These are phyloP conservation scores for Spodoptera picta DNA, from an alignment of 2,888 invertebrate species.

Conservation along the genomic window DNA sequence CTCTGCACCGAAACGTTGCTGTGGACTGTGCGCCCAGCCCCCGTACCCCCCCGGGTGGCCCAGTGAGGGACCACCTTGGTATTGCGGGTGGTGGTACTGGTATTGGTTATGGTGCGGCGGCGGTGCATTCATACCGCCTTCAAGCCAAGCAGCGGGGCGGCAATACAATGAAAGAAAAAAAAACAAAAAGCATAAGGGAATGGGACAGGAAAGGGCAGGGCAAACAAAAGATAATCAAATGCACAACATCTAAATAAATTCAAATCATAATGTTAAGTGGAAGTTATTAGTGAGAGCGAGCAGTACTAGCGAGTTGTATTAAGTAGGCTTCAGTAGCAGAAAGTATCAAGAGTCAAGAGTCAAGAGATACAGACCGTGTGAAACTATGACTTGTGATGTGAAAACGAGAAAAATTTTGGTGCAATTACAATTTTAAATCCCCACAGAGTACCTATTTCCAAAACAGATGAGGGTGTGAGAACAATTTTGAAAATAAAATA, in stretches of 20 bases:
- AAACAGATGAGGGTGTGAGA: slow-evolving; percentile 78
- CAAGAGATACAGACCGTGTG: slow-evolving; percentile 60
- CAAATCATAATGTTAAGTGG: slow-evolving; percentile 68
- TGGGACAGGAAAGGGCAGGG: slow-evolving; percentile 75
- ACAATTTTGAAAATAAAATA: slow-evolving; percentile 80
- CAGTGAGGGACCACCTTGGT: slow-evolving; percentile 80
- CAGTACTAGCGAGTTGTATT: slow-evolving; percentile 73
- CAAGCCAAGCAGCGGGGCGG: slow-evolving; percentile 87
- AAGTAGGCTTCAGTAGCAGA: slow-evolving; percentile 77
- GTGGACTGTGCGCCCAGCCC: slow-evolving; percentile 67
- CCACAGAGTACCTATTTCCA: slow-evolving; percentile 82
- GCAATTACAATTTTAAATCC: slow-evolving; percentile 76
- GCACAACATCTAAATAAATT: slow-evolving; percentile 63
- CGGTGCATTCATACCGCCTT: slow-evolving; percentile 89
- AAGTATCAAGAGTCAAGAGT: slow-evolving; percentile 43
- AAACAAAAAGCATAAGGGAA: slow-evolving; percentile 86
- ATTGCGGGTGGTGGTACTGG: slow-evolving; percentile 87
- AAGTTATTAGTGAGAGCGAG: slow-evolving; percentile 73
- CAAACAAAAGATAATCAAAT: slow-evolving; percentile 78
- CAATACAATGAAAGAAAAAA: slow-evolving; percentile 89
- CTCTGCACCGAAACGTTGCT: slow-evolving; percentile 88
- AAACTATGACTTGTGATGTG: slow-evolving; percentile 77
- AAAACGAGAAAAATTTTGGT: slow-evolving; percentile 76
- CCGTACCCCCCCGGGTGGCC: slow-evolving; percentile 73
- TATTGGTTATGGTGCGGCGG: slow-evolving; percentile 87